A percentile compares a stretch with the other conserved stretches of the same genome.
Evolutionary conservation across 2,113 vertebrate genomes (phyloP).

Genomic region (Phocoena sinus): DNA sequence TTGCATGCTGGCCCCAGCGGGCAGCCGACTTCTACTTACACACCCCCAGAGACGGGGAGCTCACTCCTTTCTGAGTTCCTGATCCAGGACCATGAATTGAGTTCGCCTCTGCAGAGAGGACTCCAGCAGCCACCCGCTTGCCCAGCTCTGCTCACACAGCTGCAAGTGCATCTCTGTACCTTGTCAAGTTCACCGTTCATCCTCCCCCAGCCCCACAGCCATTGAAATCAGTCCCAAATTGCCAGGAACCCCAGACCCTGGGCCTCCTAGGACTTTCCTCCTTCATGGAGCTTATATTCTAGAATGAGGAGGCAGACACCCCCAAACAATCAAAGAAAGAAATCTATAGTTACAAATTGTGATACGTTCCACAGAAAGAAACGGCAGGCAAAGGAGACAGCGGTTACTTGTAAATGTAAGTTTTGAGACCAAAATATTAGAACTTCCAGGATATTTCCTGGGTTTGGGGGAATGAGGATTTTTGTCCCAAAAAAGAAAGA

Average conservation of each 20-base stretch:
- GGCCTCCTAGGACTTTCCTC: not conserved
- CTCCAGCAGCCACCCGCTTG: accelerated
- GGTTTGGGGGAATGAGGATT: not conserved
- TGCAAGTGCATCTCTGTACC: accelerated
- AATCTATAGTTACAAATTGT: not conserved
- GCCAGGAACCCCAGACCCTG: not conserved
- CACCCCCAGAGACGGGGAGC: not conserved
- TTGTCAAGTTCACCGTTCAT: accelerated
- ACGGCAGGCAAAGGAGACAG: not conserved
- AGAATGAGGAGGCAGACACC: not conserved
- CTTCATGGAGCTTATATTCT: not conserved
- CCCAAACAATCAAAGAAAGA: not conserved
- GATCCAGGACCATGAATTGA: not conserved
- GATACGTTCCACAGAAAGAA: not conserved
- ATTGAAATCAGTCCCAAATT: not conserved
- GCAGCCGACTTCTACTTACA: not conserved
- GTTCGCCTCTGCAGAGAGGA: not conserved
- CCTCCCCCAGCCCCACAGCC: not conserved
- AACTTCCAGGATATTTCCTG: not conserved
- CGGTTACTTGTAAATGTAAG: not conserved
- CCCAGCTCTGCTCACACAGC: not conserved
- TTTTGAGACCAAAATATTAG: not conserved
- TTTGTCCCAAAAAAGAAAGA: not conserved
- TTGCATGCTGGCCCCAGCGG: not conserved
- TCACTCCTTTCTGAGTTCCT: not conserved